Conservation (phyloP, 2,797 vertebrate genomes). For the Coluber constrictor region DNA sequence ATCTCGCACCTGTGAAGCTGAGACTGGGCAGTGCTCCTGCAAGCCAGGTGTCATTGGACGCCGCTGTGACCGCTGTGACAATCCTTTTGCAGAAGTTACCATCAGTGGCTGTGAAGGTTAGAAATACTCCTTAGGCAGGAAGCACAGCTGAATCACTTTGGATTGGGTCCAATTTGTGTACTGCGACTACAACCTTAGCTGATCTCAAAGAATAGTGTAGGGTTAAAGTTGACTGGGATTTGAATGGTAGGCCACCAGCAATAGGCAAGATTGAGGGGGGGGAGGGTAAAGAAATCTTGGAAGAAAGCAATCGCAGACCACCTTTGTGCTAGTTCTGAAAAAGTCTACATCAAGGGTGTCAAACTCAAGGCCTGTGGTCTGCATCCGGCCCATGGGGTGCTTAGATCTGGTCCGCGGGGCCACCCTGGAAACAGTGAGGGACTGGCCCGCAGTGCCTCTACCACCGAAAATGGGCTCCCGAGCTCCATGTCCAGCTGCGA, state of each 20-base stretch:
- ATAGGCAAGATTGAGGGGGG: background rate
- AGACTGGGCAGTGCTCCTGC: conserved; percentile 88
- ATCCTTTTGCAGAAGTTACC: conserved; percentile 95
- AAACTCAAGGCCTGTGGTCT: too few relatives aligned
- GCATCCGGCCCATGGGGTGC: too few relatives aligned
- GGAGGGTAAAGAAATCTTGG: background rate
- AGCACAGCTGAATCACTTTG: background rate
- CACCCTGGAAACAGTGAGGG: too few relatives aligned
- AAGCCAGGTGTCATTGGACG: conserved; percentile 91
- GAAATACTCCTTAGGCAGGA: background rate
- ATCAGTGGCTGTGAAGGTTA: conserved; percentile 89
- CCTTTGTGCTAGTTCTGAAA: background rate
- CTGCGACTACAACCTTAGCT: background rate
- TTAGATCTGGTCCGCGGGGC: too few relatives aligned
- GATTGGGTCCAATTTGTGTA: background rate
- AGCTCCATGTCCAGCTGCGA: too few relatives aligned
- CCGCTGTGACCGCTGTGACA: conserved; percentile 92
- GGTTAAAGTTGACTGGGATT: background rate
- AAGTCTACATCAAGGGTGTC: background rate
- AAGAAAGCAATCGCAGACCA: background rate
- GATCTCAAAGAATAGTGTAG: background rate
- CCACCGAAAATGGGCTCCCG: too few relatives aligned
- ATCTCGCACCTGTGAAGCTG: conserved; percentile 82
- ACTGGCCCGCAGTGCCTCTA: too few relatives aligned
- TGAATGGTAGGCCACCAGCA: background rate